Percentiles rank a stretch among this genome's conserved stretches.
These are phyloP conservation scores for Choloepus didactylus DNA, from an alignment of 2,797 vertebrate genomes.

Conservation along the genomic window DNA sequence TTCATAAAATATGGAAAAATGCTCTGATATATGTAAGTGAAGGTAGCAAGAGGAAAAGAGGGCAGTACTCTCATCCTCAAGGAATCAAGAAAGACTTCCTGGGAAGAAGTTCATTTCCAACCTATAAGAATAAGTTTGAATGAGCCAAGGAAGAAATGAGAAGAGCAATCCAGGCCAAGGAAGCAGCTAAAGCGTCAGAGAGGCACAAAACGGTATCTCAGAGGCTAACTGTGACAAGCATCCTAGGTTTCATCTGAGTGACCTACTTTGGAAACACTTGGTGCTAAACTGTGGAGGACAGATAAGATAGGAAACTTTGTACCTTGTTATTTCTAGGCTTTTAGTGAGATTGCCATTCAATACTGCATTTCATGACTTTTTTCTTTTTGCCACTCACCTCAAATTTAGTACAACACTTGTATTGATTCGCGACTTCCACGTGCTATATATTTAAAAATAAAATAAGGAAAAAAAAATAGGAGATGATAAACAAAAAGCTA, in stretches of 20 bases:
- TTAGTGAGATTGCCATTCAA: not conserved
- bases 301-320: not conserved
- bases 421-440: constrained; percentile 47
- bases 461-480: not conserved
- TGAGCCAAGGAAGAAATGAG: not conserved
- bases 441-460: constrained; percentile 43
- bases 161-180: not conserved
- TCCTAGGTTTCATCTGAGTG: not conserved
- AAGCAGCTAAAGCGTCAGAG: not conserved
- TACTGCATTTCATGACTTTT: constrained; percentile 23
- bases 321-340: constrained; percentile 34
- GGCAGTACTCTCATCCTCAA: not conserved
- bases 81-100: not conserved
- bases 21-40: not conserved
- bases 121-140: not conserved
- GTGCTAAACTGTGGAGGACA: constrained; percentile 44
- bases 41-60: not conserved
- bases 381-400: not conserved
- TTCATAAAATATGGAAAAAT: not conserved
- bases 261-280: constrained; percentile 21
- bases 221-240: not conserved
- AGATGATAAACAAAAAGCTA: constrained; percentile 69
- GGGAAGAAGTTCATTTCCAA: not conserved
- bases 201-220: not conserved
- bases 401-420: constrained; percentile 32